A percentile compares a stretch with the other conserved stretches of the same genome.
Conservation (phyloP, 1,140 invertebrate genomes). For the Physella acuta region DNA sequence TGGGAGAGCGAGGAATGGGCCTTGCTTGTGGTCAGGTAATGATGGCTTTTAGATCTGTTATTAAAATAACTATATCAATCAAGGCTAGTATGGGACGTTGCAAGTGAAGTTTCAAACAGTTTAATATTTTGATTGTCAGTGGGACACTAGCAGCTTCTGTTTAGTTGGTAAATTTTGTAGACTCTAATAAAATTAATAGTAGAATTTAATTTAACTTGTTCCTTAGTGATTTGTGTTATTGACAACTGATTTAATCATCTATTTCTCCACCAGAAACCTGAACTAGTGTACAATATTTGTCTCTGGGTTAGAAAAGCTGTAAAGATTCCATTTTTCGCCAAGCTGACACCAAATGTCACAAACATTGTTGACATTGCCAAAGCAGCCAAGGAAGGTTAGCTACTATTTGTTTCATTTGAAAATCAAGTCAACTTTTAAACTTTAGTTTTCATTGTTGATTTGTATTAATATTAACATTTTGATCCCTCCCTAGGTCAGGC, state of each 20-base stretch:
- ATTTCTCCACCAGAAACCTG: constrained; percentile 74
- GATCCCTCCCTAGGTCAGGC: constrained; percentile 85
- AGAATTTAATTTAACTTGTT: no score
- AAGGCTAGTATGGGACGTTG: not conserved
- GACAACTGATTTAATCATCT: no score
- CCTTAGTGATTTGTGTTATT: no score
- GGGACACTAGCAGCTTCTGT: no score
- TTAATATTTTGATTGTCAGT: no score
- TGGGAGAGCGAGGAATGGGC: constrained; percentile 91
- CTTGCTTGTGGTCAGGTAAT: constrained; percentile 90
- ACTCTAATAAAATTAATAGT: no score
- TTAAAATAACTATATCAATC: not conserved
- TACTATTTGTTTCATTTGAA: not conserved
- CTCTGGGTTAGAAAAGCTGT: constrained; percentile 82
- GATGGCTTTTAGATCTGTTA: not conserved
- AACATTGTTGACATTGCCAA: constrained; percentile 84
- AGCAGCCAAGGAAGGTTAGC: constrained; percentile 82
- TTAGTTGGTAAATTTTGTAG: no score
- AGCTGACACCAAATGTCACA: constrained; percentile 97
- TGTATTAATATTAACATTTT: no score
- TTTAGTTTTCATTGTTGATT: no score
- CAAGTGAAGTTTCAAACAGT: no score
- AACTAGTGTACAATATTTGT: constrained; percentile 85
- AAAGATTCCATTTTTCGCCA: constrained; percentile 96
- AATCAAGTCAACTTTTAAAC: no score